Base-by-base conservation (phyloP, 2,797 vertebrate genomes). In the Myotis planiceps region DNA sequence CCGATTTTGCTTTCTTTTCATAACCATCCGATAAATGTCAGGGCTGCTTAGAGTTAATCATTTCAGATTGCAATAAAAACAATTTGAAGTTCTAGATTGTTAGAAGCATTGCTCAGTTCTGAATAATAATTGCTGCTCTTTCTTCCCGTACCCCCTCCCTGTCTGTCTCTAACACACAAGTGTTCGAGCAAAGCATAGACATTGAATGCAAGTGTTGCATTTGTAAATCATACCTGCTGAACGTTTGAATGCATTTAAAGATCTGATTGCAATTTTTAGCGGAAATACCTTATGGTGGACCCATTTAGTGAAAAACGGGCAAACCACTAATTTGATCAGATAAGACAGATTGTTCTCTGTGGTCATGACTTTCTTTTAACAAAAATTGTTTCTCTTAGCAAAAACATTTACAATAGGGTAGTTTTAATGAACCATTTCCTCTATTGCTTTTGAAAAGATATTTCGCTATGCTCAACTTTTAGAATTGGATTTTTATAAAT, bases 1-100 rank as follows among this genome's bases (percentile, higher is more conserved):
- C 97, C 79, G 76, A 97, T 85, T 98, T 97, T 97, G 79, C 96
- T 98, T 97, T 96, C 95, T 97, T 98, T 98, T 98, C 96, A 95
- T 96, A 95, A 97, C 96, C 90, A 96, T 95, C 94, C 79, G 66
- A 97, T 93, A 97, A 97, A 97, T 95, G 97, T 98, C 97, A 98
- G 94, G 88, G 68, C 76, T 76, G 69, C 89, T 97, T 96, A 97
- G 97, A 97, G 91, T 90, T 97, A 92, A 97, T 97, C 94, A 81
- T 95, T 96, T 97, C 74, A 96, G 97, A 97, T 60, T 0, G 25
- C 39, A 95, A 63, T 34, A 90, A 96, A 97, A 96, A 92, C 27
- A 96, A 89, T 81, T 74, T 92, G 88, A 96, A 66, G 37, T 83
- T 80, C 75, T 95, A 94, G 97, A 55, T 76, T 78, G 29, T 89